Evolutionary conservation across 1,140 invertebrate species (phyloP).

Genomic region (Sitophilus oryzae): DNA sequence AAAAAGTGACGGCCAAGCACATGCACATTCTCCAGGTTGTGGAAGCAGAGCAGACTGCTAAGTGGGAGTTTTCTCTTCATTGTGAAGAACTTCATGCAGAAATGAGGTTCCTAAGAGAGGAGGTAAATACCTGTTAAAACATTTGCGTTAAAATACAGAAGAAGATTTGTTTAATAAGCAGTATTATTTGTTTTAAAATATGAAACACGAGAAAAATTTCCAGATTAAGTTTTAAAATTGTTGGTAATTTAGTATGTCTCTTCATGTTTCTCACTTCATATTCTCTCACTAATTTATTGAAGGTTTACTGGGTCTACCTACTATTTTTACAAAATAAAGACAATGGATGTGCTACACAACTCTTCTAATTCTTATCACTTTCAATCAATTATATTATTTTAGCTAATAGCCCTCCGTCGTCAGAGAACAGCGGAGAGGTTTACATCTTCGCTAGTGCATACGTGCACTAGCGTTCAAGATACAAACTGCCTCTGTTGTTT

Average conservation of each 20-base stretch:
- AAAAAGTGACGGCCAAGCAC: constrained; percentile 91
- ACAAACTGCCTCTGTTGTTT: constrained; percentile 13
- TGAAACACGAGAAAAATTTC: too few species aligned
- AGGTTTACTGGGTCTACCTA: too few species aligned
- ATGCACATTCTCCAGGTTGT: constrained; percentile 87
- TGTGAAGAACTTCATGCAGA: constrained; percentile 84
- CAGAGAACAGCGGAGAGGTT: constrained; percentile 11
- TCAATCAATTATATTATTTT: background rate
- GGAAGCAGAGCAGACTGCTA: constrained; percentile 86
- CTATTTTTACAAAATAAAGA: too few species aligned
- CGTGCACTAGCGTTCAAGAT: constrained; percentile 15
- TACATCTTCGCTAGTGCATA: constrained; percentile 10
- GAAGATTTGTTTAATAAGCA: too few species aligned
- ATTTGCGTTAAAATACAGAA: too few species aligned
- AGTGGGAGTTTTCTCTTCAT: constrained; percentile 90
- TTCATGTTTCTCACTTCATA: too few species aligned
- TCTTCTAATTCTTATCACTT: too few species aligned
- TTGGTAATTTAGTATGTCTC: too few species aligned
- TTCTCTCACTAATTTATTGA: too few species aligned
- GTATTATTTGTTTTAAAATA: too few species aligned
- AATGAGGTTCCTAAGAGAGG: constrained; percentile 82
- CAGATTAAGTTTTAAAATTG: too few species aligned
- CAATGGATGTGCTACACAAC: too few species aligned
- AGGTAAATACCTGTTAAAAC: constrained; percentile 53
- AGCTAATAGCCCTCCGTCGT: constrained; percentile 11